A percentile compares a stretch with the other conserved stretches of the same genome.
These are phyloP conservation scores for Leptopilina syphax DNA, from an alignment of 2,888 invertebrate species.

Conservation along the genomic window DNA sequence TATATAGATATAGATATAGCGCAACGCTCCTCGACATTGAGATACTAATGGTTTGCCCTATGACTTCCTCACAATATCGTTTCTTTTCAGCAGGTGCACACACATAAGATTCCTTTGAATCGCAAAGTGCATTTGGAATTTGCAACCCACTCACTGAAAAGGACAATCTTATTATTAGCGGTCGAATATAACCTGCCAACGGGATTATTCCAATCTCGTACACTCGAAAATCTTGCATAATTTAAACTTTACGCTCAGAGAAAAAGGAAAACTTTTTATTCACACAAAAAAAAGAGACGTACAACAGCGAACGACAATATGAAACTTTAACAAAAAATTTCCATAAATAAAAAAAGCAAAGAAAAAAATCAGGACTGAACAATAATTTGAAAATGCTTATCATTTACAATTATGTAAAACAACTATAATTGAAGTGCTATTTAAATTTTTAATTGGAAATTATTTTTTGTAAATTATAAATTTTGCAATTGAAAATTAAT, in stretches of 20 bases:
- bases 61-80: constrained; percentile 31
- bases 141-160: constrained; percentile 7
- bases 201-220: constrained; percentile 26
- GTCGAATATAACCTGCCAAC: background rate
- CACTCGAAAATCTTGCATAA: background rate
- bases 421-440: too few relatives aligned
- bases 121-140: constrained; percentile 35
- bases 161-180: constrained; percentile 39
- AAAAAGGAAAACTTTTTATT: background rate
- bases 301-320: background rate
- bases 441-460: too few relatives aligned
- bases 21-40: constrained; percentile 35
- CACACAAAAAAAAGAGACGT: too few relatives aligned
- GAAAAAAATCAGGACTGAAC: too few relatives aligned
- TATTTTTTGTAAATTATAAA: too few relatives aligned
- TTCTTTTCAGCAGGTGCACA: constrained; percentile 34
- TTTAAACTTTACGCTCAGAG: background rate
- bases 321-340: background rate
- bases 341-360: too few relatives aligned
- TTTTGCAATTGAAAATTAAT: too few relatives aligned
- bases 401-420: too few relatives aligned
- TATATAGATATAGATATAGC: constrained; percentile 1
- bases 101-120: constrained; percentile 21
- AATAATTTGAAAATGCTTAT: too few relatives aligned
- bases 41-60: constrained; percentile 40